Conservation (phyloP, 2,888 invertebrate genomes). For the Drosophila sordidula region DNA sequence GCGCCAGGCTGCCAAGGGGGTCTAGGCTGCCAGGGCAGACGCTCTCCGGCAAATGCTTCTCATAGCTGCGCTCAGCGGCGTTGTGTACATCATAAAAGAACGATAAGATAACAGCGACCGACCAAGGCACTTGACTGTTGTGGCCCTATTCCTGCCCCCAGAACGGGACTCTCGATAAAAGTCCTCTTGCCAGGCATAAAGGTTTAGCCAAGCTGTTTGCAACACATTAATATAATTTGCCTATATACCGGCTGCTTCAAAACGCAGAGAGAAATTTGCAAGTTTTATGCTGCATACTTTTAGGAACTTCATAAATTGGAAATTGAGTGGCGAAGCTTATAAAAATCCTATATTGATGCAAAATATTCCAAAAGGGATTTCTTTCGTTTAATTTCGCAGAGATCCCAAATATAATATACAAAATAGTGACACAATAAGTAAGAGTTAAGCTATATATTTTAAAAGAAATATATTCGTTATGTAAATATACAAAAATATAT, state of each 20-base stretch:
- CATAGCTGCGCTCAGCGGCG: constrained; percentile 62
- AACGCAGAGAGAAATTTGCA: neutral
- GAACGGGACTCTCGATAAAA: constrained; percentile 2
- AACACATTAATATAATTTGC: neutral
- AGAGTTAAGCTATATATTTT: no score
- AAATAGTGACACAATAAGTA: no score
- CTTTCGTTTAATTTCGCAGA: neutral
- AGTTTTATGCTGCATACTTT: constrained; percentile 9
- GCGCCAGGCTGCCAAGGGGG: constrained; percentile 1
- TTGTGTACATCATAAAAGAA: constrained; percentile 79
- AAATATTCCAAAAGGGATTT: neutral
- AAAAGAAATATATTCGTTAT: no score
- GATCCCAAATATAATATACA: no score
- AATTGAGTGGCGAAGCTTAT: neutral
- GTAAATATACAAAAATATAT: no score
- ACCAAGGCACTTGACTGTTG: constrained; percentile 63
- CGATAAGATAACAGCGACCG: constrained; percentile 72
- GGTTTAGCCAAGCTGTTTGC: constrained; percentile 6
- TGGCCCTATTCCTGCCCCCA: constrained; percentile 19
- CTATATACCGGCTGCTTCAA: neutral
- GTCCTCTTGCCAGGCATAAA: constrained; percentile 6
- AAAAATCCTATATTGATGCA: neutral
- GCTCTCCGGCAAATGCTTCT: constrained; percentile 43
- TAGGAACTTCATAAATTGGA: neutral
- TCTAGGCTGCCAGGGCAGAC: constrained; percentile 10